Evolutionary conservation across 2,113 vertebrate species (phyloP).

Genomic region (Hylia prasina): DNA sequence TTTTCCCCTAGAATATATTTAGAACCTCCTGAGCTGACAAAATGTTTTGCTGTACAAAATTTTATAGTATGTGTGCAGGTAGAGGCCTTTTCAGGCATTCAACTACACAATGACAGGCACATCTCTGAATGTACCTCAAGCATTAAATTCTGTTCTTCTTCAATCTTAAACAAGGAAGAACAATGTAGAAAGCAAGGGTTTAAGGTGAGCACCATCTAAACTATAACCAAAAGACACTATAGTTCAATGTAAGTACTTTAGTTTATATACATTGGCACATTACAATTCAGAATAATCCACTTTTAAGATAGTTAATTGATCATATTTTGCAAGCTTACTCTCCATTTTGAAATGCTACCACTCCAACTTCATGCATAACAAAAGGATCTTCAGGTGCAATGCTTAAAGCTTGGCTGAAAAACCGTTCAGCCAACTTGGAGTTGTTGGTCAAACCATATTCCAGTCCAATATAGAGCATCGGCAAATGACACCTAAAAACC

Average conservation of each 20-base stretch:
- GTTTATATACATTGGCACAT: neutral
- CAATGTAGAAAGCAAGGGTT: neutral
- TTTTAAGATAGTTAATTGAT: neutral
- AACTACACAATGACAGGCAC: neutral
- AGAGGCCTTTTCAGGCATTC: neutral
- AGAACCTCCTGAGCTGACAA: neutral
- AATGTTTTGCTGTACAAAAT: neutral
- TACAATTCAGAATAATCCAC: neutral
- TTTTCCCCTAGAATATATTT: neutral
- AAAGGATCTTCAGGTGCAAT: constrained; percentile 99
- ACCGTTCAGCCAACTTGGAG: constrained; percentile 94
- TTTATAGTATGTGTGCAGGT: neutral
- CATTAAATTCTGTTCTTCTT: neutral
- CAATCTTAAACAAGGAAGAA: neutral
- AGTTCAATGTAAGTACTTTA: neutral
- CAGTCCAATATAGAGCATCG: constrained; percentile 97
- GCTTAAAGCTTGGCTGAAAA: constrained; percentile 96
- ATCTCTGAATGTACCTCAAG: neutral
- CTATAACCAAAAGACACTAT: neutral
- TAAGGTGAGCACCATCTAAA: neutral
- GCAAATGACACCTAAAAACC: constrained; percentile 87
- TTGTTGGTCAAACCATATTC: constrained; percentile 99
- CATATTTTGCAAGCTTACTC: constrained; percentile 81
- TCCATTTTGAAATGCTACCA: constrained; percentile 98
- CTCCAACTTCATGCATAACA: constrained; percentile 96